A percentile compares a stretch with the other conserved stretches of the same genome.
phyloP scores from a whole-genome alignment of 2,888 invertebrate genomes.

The Chrysomela aeneicollis region DNA sequence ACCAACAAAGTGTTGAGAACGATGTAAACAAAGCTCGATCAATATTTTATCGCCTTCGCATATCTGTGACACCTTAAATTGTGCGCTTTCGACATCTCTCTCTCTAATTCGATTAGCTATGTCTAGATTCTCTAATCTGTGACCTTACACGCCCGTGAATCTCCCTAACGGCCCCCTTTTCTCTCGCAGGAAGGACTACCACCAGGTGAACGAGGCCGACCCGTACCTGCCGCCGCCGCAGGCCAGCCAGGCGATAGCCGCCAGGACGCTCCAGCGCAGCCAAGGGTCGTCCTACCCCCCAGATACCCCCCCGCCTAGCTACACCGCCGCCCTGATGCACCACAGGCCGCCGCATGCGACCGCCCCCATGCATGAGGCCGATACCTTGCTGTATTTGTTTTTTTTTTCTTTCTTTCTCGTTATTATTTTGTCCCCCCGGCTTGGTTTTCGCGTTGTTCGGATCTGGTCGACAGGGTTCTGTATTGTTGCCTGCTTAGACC shows the following conservation, averaged over 20 bases:
- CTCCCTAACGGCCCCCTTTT: too few relatives aligned
- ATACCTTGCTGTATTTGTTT: conserved; percentile 55
- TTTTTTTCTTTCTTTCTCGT: conserved; percentile 51
- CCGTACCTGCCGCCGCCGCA: conserved; percentile 75
- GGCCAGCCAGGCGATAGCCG: conserved; percentile 69
- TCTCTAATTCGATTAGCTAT: too few relatives aligned
- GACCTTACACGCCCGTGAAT: too few relatives aligned
- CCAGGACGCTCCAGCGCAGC: conserved; percentile 71
- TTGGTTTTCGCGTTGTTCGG: conserved; percentile 7
- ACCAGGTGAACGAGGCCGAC: conserved; percentile 86
- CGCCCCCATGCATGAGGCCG: conserved; percentile 60
- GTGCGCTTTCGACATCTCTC: too few relatives aligned
- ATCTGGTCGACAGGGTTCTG: too few relatives aligned
- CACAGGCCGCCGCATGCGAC: conserved; percentile 54
- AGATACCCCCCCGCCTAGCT: conserved; percentile 68
- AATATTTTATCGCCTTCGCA: too few relatives aligned
- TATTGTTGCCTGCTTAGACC: too few relatives aligned
- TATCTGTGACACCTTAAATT: too few relatives aligned
- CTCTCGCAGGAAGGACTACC: conserved; percentile 73
- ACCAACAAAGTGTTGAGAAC: too few relatives aligned
- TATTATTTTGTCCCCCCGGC: conserved; percentile 15
- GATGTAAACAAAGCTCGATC: too few relatives aligned
- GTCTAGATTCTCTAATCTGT: too few relatives aligned
- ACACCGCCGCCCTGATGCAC: conserved; percentile 69
- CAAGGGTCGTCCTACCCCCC: conserved; percentile 74